These are phyloP conservation scores for Thereva nobilitata DNA, from an alignment of 2,888 invertebrate species.

Conservation along the genomic window DNA sequence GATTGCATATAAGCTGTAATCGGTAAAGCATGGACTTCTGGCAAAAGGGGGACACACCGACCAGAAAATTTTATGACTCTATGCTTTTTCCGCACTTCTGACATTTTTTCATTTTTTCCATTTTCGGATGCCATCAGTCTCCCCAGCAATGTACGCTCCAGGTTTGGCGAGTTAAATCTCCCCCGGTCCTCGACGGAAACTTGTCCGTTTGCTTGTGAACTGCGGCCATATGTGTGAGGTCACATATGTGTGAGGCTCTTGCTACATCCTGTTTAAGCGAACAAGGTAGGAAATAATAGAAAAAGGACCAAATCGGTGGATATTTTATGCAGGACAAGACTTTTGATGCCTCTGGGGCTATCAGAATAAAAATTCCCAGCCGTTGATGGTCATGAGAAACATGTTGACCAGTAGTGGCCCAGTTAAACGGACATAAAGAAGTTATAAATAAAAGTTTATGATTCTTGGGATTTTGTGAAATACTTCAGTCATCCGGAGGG, in stretches of 20 bases:
- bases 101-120: constrained; percentile 15
- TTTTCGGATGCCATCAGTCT: constrained; percentile 29
- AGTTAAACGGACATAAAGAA: too few species aligned
- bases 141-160: too few species aligned
- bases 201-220: constrained; percentile 1
- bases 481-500: too few species aligned
- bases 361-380: background rate
- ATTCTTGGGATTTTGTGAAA: too few species aligned
- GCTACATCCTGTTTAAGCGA: constrained; percentile 9
- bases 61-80: constrained; percentile 27
- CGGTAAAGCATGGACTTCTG: constrained; percentile 30
- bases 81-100: constrained; percentile 18
- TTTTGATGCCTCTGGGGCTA: background rate
- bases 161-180: too few species aligned
- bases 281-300: constrained; percentile 3
- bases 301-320: constrained; percentile 15
- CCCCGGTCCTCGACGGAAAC: background rate
- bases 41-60: constrained; percentile 17
- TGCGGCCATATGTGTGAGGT: constrained; percentile 25
- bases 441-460: too few species aligned
- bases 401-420: too few species aligned
- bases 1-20: constrained; percentile 17
- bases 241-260: background rate
- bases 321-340: constrained; percentile 32
- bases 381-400: background rate